Conservation (phyloP, 2,113 vertebrate species). For the Nanorana parkeri region DNA sequence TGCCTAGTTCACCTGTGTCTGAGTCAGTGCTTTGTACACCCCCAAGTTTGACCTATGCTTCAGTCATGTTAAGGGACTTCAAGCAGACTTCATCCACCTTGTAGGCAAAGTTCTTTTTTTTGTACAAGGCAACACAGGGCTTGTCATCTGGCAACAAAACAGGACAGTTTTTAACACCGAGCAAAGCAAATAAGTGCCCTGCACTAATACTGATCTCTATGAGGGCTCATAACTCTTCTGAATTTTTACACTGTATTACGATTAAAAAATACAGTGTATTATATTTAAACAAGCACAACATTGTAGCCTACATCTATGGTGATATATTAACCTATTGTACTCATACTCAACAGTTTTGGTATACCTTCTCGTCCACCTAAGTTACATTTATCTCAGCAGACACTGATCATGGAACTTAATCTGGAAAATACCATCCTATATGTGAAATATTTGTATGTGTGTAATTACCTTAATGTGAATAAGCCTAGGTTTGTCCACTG, state of each 20-base stretch:
- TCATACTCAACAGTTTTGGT: neutral
- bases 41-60: slow-evolving; percentile 81
- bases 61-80: slow-evolving; percentile 86
- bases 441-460: neutral
- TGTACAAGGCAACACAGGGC: slow-evolving; percentile 36
- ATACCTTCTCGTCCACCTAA: neutral
- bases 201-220: slow-evolving; percentile 56
- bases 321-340: slow-evolving; percentile 14
- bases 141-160: slow-evolving; percentile 8
- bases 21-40: slow-evolving; percentile 84
- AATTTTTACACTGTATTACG: slow-evolving; percentile 38
- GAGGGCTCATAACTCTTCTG: slow-evolving; percentile 65
- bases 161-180: slow-evolving; percentile 3
- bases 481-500: neutral
- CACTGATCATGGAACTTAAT: neutral
- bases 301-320: slow-evolving; percentile 8
- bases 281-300: slow-evolving; percentile 74
- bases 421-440: neutral
- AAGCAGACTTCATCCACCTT: slow-evolving; percentile 97
- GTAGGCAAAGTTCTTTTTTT: slow-evolving; percentile 68
- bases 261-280: slow-evolving; percentile 52
- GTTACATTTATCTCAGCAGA: neutral
- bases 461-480: neutral
- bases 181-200: slow-evolving; percentile 55
- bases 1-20: slow-evolving; percentile 80